Evolutionary conservation across 2,113 vertebrate species (phyloP).

Genomic region (Mustela lutreola): DNA sequence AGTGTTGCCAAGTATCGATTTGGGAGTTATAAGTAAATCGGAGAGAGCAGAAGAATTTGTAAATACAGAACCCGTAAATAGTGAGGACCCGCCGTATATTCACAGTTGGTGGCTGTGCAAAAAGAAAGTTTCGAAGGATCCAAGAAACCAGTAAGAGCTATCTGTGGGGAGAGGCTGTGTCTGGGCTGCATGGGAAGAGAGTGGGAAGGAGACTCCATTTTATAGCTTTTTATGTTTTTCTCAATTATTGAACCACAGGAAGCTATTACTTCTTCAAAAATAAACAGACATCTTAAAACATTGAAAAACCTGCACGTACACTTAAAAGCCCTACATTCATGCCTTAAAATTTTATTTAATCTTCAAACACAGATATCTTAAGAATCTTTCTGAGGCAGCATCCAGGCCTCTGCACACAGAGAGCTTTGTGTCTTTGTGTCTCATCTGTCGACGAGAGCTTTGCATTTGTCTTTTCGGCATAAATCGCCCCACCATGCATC

Average conservation of each 20-base stretch:
- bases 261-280: background rate
- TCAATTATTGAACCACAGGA: background rate
- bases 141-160: background rate
- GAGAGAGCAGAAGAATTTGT: background rate
- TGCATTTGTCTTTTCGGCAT: background rate
- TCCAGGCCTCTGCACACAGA: background rate
- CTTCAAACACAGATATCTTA: slow-evolving; percentile 12
- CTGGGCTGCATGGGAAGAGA: background rate
- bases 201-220: background rate
- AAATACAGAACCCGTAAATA: background rate
- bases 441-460: background rate
- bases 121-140: slow-evolving; percentile 16
- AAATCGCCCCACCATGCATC: background rate
- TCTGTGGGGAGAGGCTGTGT: background rate
- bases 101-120: background rate
- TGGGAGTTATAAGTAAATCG: background rate
- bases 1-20: accelerated
- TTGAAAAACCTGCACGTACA: background rate
- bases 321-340: background rate
- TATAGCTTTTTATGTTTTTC: background rate
- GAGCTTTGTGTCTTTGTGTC: too few species aligned
- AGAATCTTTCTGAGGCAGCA: background rate
- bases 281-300: background rate
- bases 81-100: background rate
- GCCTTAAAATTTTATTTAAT: background rate